Conservation (phyloP, 2,888 invertebrate species). For the Plagiodera versicolora region DNA sequence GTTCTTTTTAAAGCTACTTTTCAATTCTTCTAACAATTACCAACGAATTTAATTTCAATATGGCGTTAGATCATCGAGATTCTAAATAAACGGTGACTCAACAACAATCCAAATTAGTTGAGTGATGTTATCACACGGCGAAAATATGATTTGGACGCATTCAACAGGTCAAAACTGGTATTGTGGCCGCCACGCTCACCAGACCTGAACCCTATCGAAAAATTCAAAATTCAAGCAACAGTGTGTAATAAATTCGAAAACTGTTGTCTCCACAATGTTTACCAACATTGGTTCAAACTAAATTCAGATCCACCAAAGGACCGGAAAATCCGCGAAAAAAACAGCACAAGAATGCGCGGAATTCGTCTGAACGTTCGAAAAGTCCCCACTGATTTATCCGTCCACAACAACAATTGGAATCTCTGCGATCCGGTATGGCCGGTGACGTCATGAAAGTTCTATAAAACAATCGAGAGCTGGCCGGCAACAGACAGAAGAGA, state of each 20-base stretch:
- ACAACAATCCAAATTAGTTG: not conserved
- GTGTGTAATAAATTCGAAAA: too few relatives aligned
- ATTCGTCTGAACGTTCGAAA: slow-evolving; percentile 12
- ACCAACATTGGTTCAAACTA: too few relatives aligned
- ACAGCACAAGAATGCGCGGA: slow-evolving; percentile 11
- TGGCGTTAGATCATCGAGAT: not conserved
- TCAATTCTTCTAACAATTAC: not conserved
- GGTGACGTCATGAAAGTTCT: slow-evolving; percentile 33
- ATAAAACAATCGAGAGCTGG: slow-evolving; percentile 28
- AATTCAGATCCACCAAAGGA: too few relatives aligned
- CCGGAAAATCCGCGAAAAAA: not conserved
- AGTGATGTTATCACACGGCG: too few relatives aligned
- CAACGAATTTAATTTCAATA: not conserved
- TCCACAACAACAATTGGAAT: slow-evolving; percentile 28
- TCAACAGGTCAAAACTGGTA: too few relatives aligned
- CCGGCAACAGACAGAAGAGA: slow-evolving; percentile 19
- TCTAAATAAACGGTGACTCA: slow-evolving; percentile 1
- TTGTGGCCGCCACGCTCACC: too few relatives aligned
- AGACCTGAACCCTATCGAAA: too few relatives aligned
- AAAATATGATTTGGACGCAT: too few relatives aligned
- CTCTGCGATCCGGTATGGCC: slow-evolving; percentile 27
- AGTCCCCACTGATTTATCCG: slow-evolving; percentile 22
- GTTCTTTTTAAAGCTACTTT: not conserved
- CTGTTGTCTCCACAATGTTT: too few relatives aligned
- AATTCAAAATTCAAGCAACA: too few relatives aligned